Evolutionary conservation across 2,113 vertebrate species (phyloP).

Genomic region (Sinocyclocheilus maitianheensis): DNA sequence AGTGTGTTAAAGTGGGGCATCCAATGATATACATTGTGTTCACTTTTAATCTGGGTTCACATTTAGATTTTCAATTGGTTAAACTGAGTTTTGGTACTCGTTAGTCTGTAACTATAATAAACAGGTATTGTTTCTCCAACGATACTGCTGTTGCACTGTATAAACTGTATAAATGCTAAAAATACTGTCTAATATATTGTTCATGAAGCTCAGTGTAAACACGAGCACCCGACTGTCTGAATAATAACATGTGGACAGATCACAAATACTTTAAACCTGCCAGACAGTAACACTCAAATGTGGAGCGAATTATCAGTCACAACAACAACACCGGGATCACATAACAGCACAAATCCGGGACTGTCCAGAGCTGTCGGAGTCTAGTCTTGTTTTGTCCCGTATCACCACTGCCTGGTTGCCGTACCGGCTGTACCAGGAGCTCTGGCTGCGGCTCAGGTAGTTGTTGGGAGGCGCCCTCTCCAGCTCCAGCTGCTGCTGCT

Average conservation of each 20-base stretch:
- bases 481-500: slow-evolving; percentile 86
- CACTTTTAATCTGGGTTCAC: not conserved
- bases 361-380: slow-evolving; percentile 71
- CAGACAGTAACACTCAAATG: not conserved
- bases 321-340: slow-evolving; percentile 65
- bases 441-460: slow-evolving; percentile 88
- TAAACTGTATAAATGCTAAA: not conserved
- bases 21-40: not conserved
- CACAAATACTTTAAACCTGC: not conserved
- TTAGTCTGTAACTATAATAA: not conserved
- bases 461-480: slow-evolving; percentile 73
- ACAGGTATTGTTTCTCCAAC: not conserved
- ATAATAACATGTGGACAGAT: not conserved
- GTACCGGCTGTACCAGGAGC: slow-evolving; percentile 88
- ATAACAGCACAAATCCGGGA: slow-evolving; percentile 87
- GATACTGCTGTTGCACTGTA: not conserved
- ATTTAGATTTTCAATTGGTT: not conserved
- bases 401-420: slow-evolving; percentile 92
- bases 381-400: slow-evolving; percentile 77
- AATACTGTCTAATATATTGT: not conserved
- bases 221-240: not conserved
- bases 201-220: not conserved
- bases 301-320: not conserved
- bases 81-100: not conserved
- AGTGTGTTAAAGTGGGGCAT: not conserved